Base-by-base conservation (phyloP, 2,113 vertebrate species). In the Calcarius ornatus region DNA sequence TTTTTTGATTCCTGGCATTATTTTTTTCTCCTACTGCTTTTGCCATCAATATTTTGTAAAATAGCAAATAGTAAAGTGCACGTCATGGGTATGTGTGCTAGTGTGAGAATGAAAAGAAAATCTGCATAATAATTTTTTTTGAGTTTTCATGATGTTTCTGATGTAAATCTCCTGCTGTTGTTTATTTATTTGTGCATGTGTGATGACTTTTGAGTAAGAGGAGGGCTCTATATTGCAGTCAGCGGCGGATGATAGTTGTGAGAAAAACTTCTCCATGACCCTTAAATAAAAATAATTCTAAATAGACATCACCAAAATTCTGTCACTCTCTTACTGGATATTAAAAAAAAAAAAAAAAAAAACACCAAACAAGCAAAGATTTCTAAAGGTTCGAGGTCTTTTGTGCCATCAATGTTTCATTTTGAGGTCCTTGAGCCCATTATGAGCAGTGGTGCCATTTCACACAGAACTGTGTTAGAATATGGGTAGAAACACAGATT, bases 21-120 rank as follows among this genome's bases (percentile, higher is more conserved):
- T 86, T 83, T 96, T 96, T 96, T 95, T 94, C 31, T 92, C 42
- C 54, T 78, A 61, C 45, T 88, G 47, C 27, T 97, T 95, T 95
- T 96, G 64, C 37, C 75, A 81, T 71, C 53, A 79, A 59, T 91
- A 81, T 94, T 94, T 97, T 97, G 69, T 70, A 64, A 96, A 96
- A 91, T 71, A 95, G 42, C 19, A 63, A 89, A 71, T 21, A 50
- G 15, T 64, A 89, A 85, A 93, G 78, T 64, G 68, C 90, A 42
- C 4, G 2, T 43, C 54, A 51, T 28, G 31, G 42, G 21, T 66
- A 8, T 18, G 9, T 4, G 0, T 75, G 24, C 25, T 42, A 76
- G 35, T 38, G n/a, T 63, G 33, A 93, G 82, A 70, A 81, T 24
- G n/a, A 91, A 89, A 94, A 71, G 56, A 53, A 83, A 93, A 94